These are phyloP conservation scores for Brachionus paranguensis DNA, from an alignment of 1,140 invertebrate species.

Conservation along the genomic window DNA sequence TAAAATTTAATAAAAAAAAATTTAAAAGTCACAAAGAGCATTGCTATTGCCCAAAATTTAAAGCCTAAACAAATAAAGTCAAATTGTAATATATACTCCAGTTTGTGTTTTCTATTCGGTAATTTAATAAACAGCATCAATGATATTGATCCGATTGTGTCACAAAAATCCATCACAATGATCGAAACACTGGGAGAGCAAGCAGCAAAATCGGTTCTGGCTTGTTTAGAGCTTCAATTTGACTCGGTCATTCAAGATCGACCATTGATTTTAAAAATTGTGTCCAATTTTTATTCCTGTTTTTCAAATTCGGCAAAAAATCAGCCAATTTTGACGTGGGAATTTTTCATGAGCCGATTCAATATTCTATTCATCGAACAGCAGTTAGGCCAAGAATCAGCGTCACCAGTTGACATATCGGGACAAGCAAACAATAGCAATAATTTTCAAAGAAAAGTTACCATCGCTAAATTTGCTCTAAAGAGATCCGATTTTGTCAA, in stretches of 20 bases:
- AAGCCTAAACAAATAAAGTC: conserved; percentile 76
- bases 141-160: conserved; percentile 86
- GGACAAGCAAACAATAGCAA: not conserved
- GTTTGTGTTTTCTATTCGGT: conserved; percentile 89
- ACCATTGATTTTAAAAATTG: conserved; percentile 80
- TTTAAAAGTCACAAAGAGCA: conserved; percentile 76
- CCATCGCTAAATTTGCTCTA: not conserved
- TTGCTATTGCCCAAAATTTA: conserved; percentile 83
- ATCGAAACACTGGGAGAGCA: conserved; percentile 86
- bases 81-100: conserved; percentile 78
- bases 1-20: not conserved
- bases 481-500: not conserved
- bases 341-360: conserved; percentile 95
- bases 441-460: conserved; percentile 7
- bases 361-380: conserved; percentile 90
- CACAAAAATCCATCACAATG: conserved; percentile 83
- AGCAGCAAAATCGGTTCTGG: conserved; percentile 62
- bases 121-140: conserved; percentile 91
- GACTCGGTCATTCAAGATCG: conserved; percentile 83
- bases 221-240: conserved; percentile 63
- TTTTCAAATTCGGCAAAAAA: conserved; percentile 65
- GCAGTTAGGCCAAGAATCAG: conserved; percentile 63
- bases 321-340: conserved; percentile 83
- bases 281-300: conserved; percentile 88
- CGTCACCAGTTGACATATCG: conserved; percentile 7